Conservation (phyloP, 2,797 vertebrate species). For the Triplophysa yarkandensis region DNA sequence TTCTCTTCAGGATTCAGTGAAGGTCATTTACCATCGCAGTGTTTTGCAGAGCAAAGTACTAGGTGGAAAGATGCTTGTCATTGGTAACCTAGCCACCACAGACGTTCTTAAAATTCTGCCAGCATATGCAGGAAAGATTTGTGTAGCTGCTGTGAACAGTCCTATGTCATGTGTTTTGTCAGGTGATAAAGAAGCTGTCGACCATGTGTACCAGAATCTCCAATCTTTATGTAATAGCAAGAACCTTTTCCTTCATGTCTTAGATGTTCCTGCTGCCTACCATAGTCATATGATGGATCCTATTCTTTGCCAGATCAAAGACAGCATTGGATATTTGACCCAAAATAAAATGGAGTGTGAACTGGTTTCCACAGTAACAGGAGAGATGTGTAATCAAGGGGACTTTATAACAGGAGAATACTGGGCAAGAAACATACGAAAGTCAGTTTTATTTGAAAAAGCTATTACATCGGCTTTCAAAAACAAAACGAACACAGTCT, state of each 20-base stretch:
- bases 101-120: conserved; percentile 69
- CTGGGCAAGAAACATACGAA: conserved; percentile 81
- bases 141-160: conserved; percentile 84
- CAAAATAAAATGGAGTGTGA: conserved; percentile 63
- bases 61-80: conserved; percentile 85
- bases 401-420: conserved; percentile 81
- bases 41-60: conserved; percentile 77
- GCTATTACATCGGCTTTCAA: conserved; percentile 68
- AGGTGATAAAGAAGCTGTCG: conserved; percentile 71
- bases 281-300: conserved; percentile 88
- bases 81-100: conserved; percentile 78
- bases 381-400: conserved; percentile 60
- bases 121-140: conserved; percentile 70
- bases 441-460: conserved; percentile 80
- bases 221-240: conserved; percentile 62
- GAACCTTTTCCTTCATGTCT: conserved; percentile 77
- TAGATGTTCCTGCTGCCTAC: conserved; percentile 82
- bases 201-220: conserved; percentile 63
- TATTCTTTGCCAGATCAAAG: conserved; percentile 73
- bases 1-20: conserved; percentile 84
- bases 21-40: conserved; percentile 82
- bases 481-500: conserved; percentile 71
- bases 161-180: conserved; percentile 83
- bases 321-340: conserved; percentile 65
- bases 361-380: conserved; percentile 84